These are phyloP conservation scores for Puntigrus tetrazona DNA, from an alignment of 2,113 vertebrate genomes.

Conservation along the genomic window DNA sequence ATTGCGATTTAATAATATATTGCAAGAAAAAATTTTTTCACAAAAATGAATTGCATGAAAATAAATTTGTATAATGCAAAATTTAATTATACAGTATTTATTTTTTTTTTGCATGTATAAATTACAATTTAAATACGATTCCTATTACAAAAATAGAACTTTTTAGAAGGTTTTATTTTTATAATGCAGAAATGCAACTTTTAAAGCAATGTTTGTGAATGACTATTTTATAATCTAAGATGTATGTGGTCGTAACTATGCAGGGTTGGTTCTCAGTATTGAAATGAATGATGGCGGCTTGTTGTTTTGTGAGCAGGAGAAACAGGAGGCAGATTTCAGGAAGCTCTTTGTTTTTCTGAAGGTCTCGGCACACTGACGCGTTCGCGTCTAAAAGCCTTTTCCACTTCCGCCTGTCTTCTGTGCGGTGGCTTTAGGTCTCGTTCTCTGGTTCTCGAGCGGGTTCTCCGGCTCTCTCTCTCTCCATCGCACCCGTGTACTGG, in stretches of 20 bases:
- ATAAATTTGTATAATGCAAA: no score
- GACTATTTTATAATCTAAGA: no score
- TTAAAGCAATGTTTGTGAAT: no score
- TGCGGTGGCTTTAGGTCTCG: neutral
- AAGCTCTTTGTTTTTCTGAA: slow-evolving; percentile 28
- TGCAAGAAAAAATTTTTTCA: no score
- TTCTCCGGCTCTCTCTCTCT: neutral
- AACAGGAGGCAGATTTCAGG: slow-evolving; percentile 37
- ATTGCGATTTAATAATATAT: neutral
- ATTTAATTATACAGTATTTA: no score
- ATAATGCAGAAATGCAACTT: no score
- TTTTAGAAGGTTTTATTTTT: neutral
- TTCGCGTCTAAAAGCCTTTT: slow-evolving; percentile 7
- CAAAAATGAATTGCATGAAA: no score
- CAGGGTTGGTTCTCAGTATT: no score
- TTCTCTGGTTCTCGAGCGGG: neutral
- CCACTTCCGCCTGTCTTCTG: slow-evolving; percentile 43
- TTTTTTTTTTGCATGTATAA: neutral
- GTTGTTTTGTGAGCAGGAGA: neutral
- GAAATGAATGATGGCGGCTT: no score
- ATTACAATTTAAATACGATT: neutral
- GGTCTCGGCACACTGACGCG: neutral
- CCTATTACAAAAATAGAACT: neutral
- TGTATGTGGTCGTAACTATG: no score
- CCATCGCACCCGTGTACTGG: neutral